Evolutionary conservation across 2,797 vertebrate species (phyloP), one percentile per base, ranked within the genome.

Genomic region (Cichlasoma orientale): DNA sequence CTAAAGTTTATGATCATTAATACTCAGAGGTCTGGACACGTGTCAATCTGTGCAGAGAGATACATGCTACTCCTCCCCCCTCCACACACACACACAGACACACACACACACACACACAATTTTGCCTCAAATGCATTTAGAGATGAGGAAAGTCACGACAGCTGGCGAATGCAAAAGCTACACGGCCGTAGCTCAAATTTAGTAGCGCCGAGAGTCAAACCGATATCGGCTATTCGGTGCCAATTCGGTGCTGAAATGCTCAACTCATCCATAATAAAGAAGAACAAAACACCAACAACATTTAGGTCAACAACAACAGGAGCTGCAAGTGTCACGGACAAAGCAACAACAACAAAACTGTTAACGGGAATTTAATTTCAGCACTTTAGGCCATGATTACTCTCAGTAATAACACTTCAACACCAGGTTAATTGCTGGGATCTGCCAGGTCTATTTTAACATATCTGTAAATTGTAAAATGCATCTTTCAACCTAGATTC

Each of bases 1-100:
- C 87, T 92, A 54, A 90, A 90, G 86, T 93, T 92, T 92, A 87
- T 89, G 80, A 90, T 92, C 87, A 92, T 94, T 92, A 92, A 92
- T 92, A 86, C 88, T 88, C 87, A 57, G 77, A 83, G 86, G 80
- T 82, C 79, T 89, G 89, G 70, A 81, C 63, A 83, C 85, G 50
- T 83, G 84, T 87, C 84, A 82, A 18, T 87, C 72, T 88, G 78
- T 68, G 73, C 44, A 73, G 47, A 73, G 83, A 56, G 71, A 86
- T 55, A 52, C 54, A 56, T 25, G 52, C n/a, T 7, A 11, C 14
- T 21, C 50, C n/a, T 23, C 55, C 74, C 41, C 31, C 25, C 8
- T 12, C 38, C 44, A 57, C 55, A 76, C 59, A 31, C 29, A 31
- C 29, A 31, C 29, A 27, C 27, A 61, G 16, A 38, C 74, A 56